Evolutionary conservation across 2,888 invertebrate genomes (phyloP), one percentile per base, ranked within the genome.

Genomic region (Rhogogaster chlorosoma): DNA sequence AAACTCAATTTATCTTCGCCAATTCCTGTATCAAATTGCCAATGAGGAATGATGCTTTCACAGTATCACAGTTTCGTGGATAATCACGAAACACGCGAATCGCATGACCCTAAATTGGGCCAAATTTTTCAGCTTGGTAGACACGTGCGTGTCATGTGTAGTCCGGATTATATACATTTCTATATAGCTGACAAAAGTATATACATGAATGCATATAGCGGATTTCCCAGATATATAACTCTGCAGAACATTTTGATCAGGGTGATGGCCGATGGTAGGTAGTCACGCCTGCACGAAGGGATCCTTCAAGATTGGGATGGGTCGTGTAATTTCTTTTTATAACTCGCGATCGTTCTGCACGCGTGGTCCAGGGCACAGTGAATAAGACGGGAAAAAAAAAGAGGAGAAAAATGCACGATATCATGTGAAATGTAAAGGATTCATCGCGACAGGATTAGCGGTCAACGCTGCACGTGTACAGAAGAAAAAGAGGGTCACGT

Each of bases 131-230:
- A 80, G 36, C 38, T 18, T 22, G 38, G 42, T 3, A 29, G 18
- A 38, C 64, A 38, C 83, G 49, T 29, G 70, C 83, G 83, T 83
- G 83, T 70, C 83, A 38, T 64, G 82, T 82, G 64, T 42, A 67
- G n/a, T 29, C 64, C 64, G 26, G 53, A 36, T 18, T 64, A 7
- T 61, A 53, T 10, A 26, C 10, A 7, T 61, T 26, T 10, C 22
- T 61, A 9, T 57, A 57, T 57, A 57, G 61, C 26, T 67, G 15
- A 18, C 67, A 1, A 67, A 10, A 18, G 64, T 29, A 67, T 64
- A 64, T 64, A 64, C 26, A 64, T 26, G 12, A 26, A 26, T 61
- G 22, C 26, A 10, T 61, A 61, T 26, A 61, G 26, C 26, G 61
- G 12, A 26, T 10, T 61, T 61, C 10, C 22, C 26, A 26, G 29